phyloP scores from a whole-genome alignment of 2,113 vertebrate genomes.

The Bubalus kerabau region DNA sequence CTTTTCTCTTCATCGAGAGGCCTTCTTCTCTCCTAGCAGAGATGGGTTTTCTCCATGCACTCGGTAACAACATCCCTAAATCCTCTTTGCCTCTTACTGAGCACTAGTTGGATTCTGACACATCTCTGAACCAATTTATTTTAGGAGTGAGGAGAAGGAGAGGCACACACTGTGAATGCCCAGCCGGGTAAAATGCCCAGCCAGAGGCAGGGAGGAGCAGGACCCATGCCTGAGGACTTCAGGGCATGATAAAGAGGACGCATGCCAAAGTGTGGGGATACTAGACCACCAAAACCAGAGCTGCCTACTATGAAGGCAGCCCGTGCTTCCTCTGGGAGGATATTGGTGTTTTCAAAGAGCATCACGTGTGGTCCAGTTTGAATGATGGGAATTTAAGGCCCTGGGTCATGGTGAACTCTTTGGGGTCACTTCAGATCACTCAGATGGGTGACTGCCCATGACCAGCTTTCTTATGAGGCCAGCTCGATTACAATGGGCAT shows the following conservation, averaged over 20 bases:
- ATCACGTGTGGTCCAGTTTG: background rate
- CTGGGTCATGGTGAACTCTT: constrained; percentile 20
- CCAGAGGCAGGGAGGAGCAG: background rate
- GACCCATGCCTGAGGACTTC: background rate
- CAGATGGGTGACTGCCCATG: constrained; percentile 54
- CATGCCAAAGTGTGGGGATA: background rate
- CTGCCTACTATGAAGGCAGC: background rate
- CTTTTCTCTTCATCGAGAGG: background rate
- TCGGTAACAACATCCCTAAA: background rate
- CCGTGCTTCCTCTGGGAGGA: background rate
- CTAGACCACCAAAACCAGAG: background rate
- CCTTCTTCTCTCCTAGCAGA: background rate
- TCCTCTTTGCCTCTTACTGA: background rate
- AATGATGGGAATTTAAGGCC: constrained; percentile 44
- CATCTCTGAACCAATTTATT: background rate
- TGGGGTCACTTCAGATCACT: constrained; percentile 44
- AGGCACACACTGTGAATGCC: background rate
- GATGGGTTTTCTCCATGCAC: background rate
- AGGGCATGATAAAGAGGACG: background rate
- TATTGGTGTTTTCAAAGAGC: constrained; percentile 24
- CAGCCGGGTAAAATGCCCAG: background rate
- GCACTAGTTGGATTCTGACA: background rate
- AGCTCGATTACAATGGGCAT: constrained; percentile 33
- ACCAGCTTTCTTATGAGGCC: constrained; percentile 43
- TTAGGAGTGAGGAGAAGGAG: background rate